phyloP scores from a whole-genome alignment of 2,888 invertebrate species.

The Spodoptera exigua region DNA sequence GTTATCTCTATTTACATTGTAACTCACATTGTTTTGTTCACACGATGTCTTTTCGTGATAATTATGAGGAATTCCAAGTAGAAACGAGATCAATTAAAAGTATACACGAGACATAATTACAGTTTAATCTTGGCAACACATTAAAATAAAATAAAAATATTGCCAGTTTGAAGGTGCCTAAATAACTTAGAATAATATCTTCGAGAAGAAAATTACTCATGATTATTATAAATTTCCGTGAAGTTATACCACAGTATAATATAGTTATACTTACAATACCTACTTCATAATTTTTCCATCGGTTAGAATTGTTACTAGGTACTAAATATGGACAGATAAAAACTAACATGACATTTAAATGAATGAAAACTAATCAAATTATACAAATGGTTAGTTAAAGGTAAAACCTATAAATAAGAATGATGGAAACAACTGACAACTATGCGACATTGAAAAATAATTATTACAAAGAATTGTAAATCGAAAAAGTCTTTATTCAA shows the following conservation, averaged over 20 bases:
- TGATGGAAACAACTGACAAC: slow-evolving; percentile 29
- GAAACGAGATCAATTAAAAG: slow-evolving; percentile 16
- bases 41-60: slow-evolving; percentile 35
- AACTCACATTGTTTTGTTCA: slow-evolving; percentile 35
- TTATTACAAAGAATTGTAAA: slow-evolving; percentile 5
- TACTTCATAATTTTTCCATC: no score
- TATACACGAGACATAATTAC: no score
- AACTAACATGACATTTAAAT: slow-evolving; percentile 17
- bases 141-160: slow-evolving; percentile 4
- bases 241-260: no score
- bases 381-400: no score
- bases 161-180: not conserved
- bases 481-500: slow-evolving; percentile 1
- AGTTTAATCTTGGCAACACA: slow-evolving; percentile 1
- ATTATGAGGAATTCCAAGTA: slow-evolving; percentile 16
- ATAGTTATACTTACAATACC: no score
- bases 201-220: not conserved
- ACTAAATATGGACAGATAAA: no score
- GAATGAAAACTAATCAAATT: slow-evolving; percentile 19
- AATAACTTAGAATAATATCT: no score
- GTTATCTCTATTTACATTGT: slow-evolving; percentile 47
- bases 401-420: slow-evolving; percentile 4
- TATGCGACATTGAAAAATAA: slow-evolving; percentile 21
- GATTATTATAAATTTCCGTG: slow-evolving; percentile 1
- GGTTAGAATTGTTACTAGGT: no score